phyloP scores from a whole-genome alignment of 92 coral and sea anemone genomes.

The Siderastrea radians region DNA sequence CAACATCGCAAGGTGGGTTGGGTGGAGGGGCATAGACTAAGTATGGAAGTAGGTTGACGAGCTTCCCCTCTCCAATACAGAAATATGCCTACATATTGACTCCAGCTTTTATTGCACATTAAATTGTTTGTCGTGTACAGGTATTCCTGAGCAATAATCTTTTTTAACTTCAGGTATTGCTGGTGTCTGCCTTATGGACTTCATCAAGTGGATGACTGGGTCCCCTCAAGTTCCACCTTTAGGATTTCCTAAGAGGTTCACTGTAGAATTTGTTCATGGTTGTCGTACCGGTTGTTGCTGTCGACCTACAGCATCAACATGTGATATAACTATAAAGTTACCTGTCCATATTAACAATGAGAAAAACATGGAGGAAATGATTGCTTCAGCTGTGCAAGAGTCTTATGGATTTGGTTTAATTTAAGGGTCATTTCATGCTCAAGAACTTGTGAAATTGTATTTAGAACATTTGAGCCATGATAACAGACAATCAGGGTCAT shows the following conservation, averaged over 20 bases:
- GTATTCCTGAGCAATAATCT: slow-evolving; percentile 11
- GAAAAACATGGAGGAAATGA: slow-evolving; percentile 71
- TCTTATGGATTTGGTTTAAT: slow-evolving; percentile 69
- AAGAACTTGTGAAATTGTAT: no score
- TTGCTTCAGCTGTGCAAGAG: slow-evolving; percentile 72
- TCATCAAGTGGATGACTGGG: slow-evolving; percentile 52
- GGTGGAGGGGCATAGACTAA: neutral
- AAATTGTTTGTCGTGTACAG: slow-evolving; percentile 1
- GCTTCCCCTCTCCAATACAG: neutral
- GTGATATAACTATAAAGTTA: slow-evolving; percentile 64
- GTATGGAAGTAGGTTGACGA: neutral
- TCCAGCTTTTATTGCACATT: slow-evolving; percentile 2
- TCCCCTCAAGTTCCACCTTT: slow-evolving; percentile 38
- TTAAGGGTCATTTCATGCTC: neutral
- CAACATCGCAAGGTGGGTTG: neutral
- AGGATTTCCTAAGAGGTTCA: slow-evolving; percentile 73
- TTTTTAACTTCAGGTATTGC: slow-evolving; percentile 30
- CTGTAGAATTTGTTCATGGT: slow-evolving; percentile 75
- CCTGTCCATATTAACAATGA: slow-evolving; percentile 72
- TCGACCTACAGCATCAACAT: slow-evolving; percentile 85
- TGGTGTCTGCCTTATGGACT: slow-evolving; percentile 31
- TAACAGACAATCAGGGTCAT: slow-evolving; percentile 12
- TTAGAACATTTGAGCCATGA: neutral
- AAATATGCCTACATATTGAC: neutral
- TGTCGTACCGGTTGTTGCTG: slow-evolving; percentile 71